Percentiles rank a stretch among this genome's conserved stretches.
phyloP scores from a whole-genome alignment of 2,113 vertebrate genomes.

The Sardina pilchardus region DNA sequence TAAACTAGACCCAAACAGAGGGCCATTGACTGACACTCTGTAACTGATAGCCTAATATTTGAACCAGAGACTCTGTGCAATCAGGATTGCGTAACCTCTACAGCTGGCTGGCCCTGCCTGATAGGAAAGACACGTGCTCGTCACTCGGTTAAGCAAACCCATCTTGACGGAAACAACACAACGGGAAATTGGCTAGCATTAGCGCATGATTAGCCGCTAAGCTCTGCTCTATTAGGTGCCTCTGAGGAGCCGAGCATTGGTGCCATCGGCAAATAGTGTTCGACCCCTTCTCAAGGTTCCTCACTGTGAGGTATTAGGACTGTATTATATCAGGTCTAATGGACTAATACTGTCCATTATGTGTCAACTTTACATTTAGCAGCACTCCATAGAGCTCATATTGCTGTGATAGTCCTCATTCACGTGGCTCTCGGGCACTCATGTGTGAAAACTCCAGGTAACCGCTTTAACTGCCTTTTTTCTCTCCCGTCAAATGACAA shows the following conservation, averaged over 20 bases:
- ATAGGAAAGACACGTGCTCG: background rate
- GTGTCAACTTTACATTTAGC: background rate
- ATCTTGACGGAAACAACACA: constrained; percentile 14
- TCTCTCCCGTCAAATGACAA: background rate
- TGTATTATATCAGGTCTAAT: background rate
- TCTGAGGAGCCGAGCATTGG: background rate
- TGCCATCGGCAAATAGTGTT: background rate
- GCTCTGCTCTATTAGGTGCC: background rate
- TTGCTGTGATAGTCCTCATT: background rate
- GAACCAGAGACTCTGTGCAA: background rate
- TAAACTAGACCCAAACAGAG: background rate
- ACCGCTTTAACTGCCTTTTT: background rate
- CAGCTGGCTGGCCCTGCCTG: background rate
- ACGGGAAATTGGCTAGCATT: constrained; percentile 26
- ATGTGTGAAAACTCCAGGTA: background rate
- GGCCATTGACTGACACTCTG: background rate
- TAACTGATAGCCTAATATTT: background rate
- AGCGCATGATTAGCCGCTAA: constrained; percentile 20
- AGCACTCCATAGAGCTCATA: background rate
- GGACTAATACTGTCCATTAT: background rate
- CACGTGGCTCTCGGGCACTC: background rate
- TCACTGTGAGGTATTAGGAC: background rate
- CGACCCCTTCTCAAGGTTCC: background rate
- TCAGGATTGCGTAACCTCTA: background rate
- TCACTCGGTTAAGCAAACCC: background rate